These are phyloP conservation scores for Florisuga fusca DNA, from an alignment of 2,797 vertebrate genomes.

Conservation along the genomic window DNA sequence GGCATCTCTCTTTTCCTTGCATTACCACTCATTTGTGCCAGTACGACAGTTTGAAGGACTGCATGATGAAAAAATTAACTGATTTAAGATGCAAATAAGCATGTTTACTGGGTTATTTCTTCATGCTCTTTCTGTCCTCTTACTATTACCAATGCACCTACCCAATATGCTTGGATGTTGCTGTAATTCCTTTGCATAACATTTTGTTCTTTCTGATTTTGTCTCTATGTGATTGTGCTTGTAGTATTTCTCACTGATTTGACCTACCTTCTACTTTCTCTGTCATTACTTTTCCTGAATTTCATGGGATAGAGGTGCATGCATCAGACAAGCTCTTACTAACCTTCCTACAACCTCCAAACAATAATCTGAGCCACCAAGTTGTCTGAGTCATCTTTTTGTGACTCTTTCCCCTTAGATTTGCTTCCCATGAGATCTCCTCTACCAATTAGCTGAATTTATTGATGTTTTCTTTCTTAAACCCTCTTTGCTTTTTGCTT, in stretches of 20 bases:
- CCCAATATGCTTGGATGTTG: background rate
- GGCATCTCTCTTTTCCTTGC: background rate
- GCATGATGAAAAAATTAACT: conserved; percentile 35
- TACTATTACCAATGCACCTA: background rate
- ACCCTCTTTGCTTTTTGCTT: background rate
- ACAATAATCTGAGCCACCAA: background rate
- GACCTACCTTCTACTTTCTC: background rate
- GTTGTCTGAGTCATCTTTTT: background rate
- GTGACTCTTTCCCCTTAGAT: background rate
- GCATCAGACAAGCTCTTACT: background rate
- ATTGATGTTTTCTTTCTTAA: background rate
- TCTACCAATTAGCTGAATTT: background rate
- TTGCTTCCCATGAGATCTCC: background rate
- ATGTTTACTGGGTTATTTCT: conserved; percentile 43
- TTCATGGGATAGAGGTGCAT: background rate
- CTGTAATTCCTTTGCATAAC: background rate
- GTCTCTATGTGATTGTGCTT: background rate
- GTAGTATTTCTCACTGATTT: background rate
- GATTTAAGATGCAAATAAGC: conserved; percentile 56
- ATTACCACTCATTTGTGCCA: background rate
- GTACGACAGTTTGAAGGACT: conserved; percentile 34
- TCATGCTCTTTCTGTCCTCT: conserved; percentile 1
- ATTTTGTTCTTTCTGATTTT: background rate
- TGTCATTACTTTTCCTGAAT: background rate
- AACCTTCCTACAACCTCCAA: background rate